Evolutionary conservation across 2,113 vertebrate genomes (phyloP), one percentile per base, ranked within the genome.

Genomic region (Platycercus adscitus): DNA sequence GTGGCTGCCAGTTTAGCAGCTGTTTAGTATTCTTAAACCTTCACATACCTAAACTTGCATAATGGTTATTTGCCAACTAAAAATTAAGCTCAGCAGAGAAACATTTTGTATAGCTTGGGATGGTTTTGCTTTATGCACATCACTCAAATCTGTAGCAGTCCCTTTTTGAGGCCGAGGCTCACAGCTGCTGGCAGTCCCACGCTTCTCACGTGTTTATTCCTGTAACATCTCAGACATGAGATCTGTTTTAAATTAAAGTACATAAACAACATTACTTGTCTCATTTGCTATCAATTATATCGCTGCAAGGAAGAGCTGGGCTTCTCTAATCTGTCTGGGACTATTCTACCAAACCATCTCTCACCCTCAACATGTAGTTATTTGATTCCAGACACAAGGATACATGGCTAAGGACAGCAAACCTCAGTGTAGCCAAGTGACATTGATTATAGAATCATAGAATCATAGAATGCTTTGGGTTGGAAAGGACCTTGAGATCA

Each of bases 211-310:
- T 31, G 50, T 88, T 89, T 88, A 78, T 65, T 68, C 49, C 76
- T 91, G 15, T 71, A 88, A 84, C 39, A 86, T 76, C 86, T 78
- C 92, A 93, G 87, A 92, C 60, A 55, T 7, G 41, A 71, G 60
- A 63, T 90, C 88, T 95, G 86, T 50, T 95, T 88, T 88, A 73
- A 84, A 91, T 93, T 70, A 83, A 81, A 95, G 49, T 35, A 81
- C n/a, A 7, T 68, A 88, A 96, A 91, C 55, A 53, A 77, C 66
- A 77, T 86, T 81, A 91, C 24, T 81, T 70, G 61, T 78, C 56
- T 76, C 71, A 83, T 78, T 83, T 83, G 55, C 72, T 84, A 88
- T 70, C 88, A 94, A 68, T 91, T 89, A 82, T 50, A 73, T 65
- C 44, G 2, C 63, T 94, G 91, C 70, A 93, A 85, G 53, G 49